Percentiles rank a stretch among this genome's conserved stretches.
Evolutionary conservation across 2,113 vertebrate genomes (phyloP).

Genomic region (Hucho hucho): DNA sequence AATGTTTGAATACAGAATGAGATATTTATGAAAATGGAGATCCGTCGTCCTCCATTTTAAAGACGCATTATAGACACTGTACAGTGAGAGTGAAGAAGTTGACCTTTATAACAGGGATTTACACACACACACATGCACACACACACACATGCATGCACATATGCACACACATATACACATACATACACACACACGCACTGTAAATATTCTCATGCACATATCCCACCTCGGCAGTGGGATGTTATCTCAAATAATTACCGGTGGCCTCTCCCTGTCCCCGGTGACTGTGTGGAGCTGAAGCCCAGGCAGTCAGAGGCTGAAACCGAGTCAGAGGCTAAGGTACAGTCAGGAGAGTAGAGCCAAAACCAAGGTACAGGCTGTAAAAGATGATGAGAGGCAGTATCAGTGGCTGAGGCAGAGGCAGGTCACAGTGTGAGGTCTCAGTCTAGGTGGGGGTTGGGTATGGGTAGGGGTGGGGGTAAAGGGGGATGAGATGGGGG

Average conservation of each 20-base stretch:
- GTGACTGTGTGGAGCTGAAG: constrained; percentile 81
- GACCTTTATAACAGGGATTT: constrained; percentile 88
- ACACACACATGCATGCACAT: neutral
- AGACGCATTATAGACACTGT: constrained; percentile 83
- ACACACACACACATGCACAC: constrained; percentile 35
- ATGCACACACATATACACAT: constrained; percentile 6
- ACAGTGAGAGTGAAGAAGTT: constrained; percentile 86
- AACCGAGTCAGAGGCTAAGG: constrained; percentile 31
- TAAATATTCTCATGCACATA: constrained; percentile 65
- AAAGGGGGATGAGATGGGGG: constrained; percentile 58
- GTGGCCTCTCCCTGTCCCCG: constrained; percentile 89
- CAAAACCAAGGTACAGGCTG: neutral
- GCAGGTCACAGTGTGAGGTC: constrained; percentile 65
- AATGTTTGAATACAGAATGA: constrained; percentile 89
- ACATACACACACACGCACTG: constrained; percentile 19
- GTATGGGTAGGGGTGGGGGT: neutral
- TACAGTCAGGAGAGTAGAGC: constrained; percentile 44
- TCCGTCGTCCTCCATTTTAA: constrained; percentile 86
- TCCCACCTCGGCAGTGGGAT: constrained; percentile 81
- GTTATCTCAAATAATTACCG: constrained; percentile 99
- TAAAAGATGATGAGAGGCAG: neutral
- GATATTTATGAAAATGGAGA: constrained; percentile 79
- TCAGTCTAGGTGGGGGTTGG: constrained; percentile 50
- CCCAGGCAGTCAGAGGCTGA: constrained; percentile 62
- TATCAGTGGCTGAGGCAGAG: constrained; percentile 51